Conservation (phyloP, 2,113 vertebrate genomes). For the Delphinapterus leucas region DNA sequence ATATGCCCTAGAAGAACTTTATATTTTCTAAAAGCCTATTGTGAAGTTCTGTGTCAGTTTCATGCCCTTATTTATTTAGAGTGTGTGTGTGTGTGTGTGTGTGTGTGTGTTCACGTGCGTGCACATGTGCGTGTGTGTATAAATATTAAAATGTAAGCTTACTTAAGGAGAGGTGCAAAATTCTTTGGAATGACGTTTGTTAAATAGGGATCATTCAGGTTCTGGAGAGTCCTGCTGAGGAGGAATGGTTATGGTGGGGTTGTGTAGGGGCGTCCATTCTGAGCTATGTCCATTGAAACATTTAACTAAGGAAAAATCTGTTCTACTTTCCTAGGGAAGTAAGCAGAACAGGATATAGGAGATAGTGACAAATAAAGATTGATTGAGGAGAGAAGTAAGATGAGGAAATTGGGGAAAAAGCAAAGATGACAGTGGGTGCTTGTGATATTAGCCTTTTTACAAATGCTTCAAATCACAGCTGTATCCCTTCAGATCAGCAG, state of each 20-base stretch:
- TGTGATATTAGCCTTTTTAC: not conserved
- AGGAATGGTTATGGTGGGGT: not conserved
- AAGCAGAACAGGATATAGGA: not conserved
- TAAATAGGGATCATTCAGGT: not conserved
- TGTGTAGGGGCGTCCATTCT: not conserved
- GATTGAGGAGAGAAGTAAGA: not conserved
- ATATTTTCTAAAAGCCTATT: not conserved
- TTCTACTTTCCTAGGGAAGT: not conserved
- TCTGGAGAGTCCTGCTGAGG: not conserved
- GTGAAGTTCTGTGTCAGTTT: not conserved
- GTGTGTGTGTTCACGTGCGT: no score
- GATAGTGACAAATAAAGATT: not conserved
- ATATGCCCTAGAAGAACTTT: not conserved
- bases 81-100: not conserved
- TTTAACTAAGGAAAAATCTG: not conserved
- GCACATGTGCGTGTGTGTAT: not conserved
- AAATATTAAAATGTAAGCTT: constrained; percentile 42
- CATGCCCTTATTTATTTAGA: not conserved
- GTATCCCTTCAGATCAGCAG: not conserved
- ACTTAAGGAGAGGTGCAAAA: not conserved
- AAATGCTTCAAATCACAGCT: not conserved
- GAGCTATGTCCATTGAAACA: not conserved
- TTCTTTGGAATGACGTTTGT: not conserved
- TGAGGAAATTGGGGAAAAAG: not conserved
- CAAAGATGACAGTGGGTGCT: not conserved